Evolutionary conservation across 2,888 invertebrate genomes (phyloP), one percentile per base, ranked within the genome.

Genomic region (Incurvaria masculella): DNA sequence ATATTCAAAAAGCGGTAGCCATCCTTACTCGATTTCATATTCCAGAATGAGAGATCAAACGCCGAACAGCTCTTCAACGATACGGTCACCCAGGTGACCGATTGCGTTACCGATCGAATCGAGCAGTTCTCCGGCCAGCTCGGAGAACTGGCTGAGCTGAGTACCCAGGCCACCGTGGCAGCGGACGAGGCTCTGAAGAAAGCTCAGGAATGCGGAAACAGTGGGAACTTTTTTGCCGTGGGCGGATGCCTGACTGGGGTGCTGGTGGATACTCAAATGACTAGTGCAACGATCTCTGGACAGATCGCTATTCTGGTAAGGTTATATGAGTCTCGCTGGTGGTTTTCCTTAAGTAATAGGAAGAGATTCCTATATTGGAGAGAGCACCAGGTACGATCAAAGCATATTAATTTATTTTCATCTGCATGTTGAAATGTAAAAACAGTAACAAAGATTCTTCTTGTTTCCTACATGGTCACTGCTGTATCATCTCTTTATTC

Each of bases 271-370:
- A 62, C 66, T n/a, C 66, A 78, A 58, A 52, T 68, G 44, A 65
- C 63, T 47, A 64, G 62, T 18, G 57, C 61, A 6, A 48, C 59
- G 8, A 69, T 64, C 46, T 47, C 65, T 14, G 58, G 65, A 3
- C 65, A 69, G 49, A 68, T 61, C 55, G 68, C 64, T 46, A 44
- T 71, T 23, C 52, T 62, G 60, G 76, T 76, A 62, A 63, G 62
- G n/a, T n/a, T n/a, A n/a, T n/a, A n/a, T n/a, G n/a, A 49, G 26
- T 27, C 41, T 39, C 4, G 44, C 8, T 23, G n/a, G 20, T 8
- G 14, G n/a, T 3, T 40, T 44, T n/a, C n/a, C n/a, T n/a, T n/a
- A n/a, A n/a, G n/a, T n/a, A n/a, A n/a, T n/a, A n/a, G n/a, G n/a
- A n/a, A n/a, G n/a, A n/a, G n/a, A n/a, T n/a, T n/a, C n/a, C n/a